phyloP scores from a whole-genome alignment of 2,113 vertebrate species.

The Heptranchias perlo region DNA sequence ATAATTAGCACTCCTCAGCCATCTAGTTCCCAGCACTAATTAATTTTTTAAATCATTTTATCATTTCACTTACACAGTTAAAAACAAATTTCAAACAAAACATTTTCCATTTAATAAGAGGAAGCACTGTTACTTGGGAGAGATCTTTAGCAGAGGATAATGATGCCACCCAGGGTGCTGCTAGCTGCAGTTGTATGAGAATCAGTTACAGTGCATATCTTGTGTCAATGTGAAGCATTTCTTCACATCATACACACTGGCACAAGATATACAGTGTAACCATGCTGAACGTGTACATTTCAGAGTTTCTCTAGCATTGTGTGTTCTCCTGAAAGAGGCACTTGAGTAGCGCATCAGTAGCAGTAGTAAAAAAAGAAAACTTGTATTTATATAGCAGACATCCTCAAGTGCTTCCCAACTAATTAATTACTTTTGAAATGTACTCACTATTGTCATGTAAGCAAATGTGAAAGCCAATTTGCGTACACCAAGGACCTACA shows the following conservation, averaged over 20 bases:
- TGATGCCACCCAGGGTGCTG: not conserved
- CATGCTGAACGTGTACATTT: not conserved
- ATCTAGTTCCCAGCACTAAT: not conserved
- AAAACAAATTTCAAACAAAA: not conserved
- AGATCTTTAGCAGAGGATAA: not conserved
- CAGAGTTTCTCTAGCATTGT: not conserved
- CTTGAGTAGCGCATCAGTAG: not conserved
- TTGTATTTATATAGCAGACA: not conserved
- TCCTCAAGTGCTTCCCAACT: not conserved
- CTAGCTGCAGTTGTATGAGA: not conserved
- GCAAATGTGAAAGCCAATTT: not conserved
- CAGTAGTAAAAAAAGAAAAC: not conserved
- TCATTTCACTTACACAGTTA: not conserved
- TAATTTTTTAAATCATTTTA: not conserved
- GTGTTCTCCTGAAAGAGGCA: not conserved
- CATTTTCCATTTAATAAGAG: not conserved
- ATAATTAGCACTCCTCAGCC: not conserved
- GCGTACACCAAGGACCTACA: not conserved
- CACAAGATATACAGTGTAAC: not conserved
- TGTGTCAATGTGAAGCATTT: not conserved
- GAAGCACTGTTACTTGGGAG: not conserved
- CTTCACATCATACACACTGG: not conserved
- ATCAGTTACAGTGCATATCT: not conserved
- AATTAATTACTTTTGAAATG: not conserved
- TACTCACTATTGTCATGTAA: not conserved